Percentiles rank a stretch among this genome's conserved stretches.
These are phyloP conservation scores for Sternarchorhynchus goeldii DNA, from an alignment of 2,797 vertebrate genomes.

Conservation along the genomic window DNA sequence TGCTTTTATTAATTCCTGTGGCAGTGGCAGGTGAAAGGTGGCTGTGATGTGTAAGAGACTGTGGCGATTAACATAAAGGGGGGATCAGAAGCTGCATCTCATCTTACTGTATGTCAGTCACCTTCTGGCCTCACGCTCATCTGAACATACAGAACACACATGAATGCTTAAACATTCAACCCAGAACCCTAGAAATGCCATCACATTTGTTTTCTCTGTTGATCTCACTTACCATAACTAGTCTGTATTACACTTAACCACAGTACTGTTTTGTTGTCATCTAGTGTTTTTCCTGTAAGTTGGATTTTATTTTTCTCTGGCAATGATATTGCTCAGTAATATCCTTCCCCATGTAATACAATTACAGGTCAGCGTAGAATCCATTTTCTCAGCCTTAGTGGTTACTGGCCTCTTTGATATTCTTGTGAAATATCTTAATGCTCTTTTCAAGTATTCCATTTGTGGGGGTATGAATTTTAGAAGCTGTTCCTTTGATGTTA, in stretches of 20 bases:
- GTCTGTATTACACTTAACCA: neutral
- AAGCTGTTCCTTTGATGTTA: conserved; percentile 31
- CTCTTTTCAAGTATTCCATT: conserved; percentile 43
- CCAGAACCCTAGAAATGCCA: too few species aligned
- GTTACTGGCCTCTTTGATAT: conserved; percentile 41
- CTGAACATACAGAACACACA: conserved; percentile 12
- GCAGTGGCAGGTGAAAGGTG: conserved; percentile 22
- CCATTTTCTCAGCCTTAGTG: conserved; percentile 3
- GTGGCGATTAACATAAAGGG: neutral
- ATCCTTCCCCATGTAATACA: conserved; percentile 19
- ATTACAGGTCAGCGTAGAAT: conserved; percentile 23
- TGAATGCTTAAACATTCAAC: conserved; percentile 9
- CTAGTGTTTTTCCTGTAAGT: conserved; percentile 7
- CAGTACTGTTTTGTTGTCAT: neutral
- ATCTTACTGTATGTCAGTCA: conserved; percentile 3
- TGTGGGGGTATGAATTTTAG: conserved; percentile 18
- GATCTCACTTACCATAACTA: too few species aligned
- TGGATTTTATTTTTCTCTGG: conserved; percentile 13
- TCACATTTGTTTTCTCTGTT: too few species aligned
- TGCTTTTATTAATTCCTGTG: conserved; percentile 15
- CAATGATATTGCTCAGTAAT: conserved; percentile 26
- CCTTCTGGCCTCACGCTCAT: conserved; percentile 2
- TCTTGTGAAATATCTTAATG: conserved; percentile 9
- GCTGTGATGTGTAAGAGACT: neutral
- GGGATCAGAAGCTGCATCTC: conserved; percentile 9